Percentiles rank a stretch among this genome's conserved stretches.
phyloP scores from a whole-genome alignment of 2,888 invertebrate species.

The Slavum lentiscoides region DNA sequence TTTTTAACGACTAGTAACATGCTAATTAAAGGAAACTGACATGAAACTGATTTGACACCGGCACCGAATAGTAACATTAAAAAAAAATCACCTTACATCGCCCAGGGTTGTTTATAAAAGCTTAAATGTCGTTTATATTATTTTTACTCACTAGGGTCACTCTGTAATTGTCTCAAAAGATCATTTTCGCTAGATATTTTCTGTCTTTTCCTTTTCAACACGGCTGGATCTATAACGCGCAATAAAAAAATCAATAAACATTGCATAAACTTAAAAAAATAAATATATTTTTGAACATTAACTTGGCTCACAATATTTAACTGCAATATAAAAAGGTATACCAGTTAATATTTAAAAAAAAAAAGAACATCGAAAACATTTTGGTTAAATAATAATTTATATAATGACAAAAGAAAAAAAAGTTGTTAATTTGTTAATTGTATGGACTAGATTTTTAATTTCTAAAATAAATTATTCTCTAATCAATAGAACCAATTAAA shows the following conservation, averaged over 20 bases:
- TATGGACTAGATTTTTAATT: constrained; percentile 17
- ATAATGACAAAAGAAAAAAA: constrained; percentile 38
- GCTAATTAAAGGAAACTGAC: constrained; percentile 44
- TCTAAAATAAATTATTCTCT: constrained; percentile 1
- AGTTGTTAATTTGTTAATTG: constrained; percentile 24
- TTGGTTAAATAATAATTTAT: constrained; percentile 49
- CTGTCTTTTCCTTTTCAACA: constrained; percentile 66
- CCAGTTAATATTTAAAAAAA: constrained; percentile 56
- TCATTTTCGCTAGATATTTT: constrained; percentile 58
- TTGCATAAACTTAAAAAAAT: constrained; percentile 48
- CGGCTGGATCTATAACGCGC: constrained; percentile 65
- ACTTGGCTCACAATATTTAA: constrained; percentile 50
- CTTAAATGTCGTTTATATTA: constrained; percentile 46
- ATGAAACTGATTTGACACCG: constrained; percentile 45
- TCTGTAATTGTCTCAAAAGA: constrained; percentile 38
- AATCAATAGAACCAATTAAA: not conserved
- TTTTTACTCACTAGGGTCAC: constrained; percentile 52
- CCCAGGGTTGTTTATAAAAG: constrained; percentile 38
- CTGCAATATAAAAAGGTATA: constrained; percentile 56
- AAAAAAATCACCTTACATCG: constrained; percentile 42
- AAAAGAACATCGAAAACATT: constrained; percentile 39
- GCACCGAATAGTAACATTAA: constrained; percentile 46
- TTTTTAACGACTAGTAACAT: constrained; percentile 36
- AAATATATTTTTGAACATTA: constrained; percentile 50
- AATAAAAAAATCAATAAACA: constrained; percentile 59